Percentiles rank a stretch among this genome's conserved stretches.
phyloP scores from a whole-genome alignment of 2,888 invertebrate genomes.

The Drosophila formosana region DNA sequence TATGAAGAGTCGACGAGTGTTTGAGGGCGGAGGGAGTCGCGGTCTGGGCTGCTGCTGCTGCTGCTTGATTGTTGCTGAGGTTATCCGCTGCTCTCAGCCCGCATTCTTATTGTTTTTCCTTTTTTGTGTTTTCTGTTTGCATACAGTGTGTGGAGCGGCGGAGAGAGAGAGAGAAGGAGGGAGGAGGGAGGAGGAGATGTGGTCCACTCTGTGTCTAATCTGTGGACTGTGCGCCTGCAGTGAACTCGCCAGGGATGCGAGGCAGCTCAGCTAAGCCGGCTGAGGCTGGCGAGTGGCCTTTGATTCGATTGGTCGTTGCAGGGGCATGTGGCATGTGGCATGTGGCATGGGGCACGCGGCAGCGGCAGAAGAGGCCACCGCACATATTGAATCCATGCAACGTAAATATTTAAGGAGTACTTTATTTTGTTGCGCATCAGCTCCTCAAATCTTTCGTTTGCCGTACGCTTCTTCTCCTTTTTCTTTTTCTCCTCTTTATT shows the following conservation, averaged over 20 bases:
- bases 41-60: constrained; percentile 12
- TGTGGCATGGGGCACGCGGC: too few species aligned
- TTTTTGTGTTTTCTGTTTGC: constrained; percentile 37
- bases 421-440: constrained; percentile 65
- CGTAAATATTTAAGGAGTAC: constrained; percentile 77
- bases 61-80: constrained; percentile 31
- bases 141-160: constrained; percentile 35
- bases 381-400: constrained; percentile 71
- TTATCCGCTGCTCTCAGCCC: constrained; percentile 35
- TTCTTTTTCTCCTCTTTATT: not conserved
- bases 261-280: constrained; percentile 30
- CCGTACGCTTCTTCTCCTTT: constrained; percentile 39
- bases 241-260: constrained; percentile 44
- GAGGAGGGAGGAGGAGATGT: not conserved
- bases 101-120: constrained; percentile 38
- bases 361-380: constrained; percentile 20
- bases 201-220: constrained; percentile 61
- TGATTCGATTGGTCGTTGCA: constrained; percentile 37
- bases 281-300: constrained; percentile 37
- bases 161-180: too few species aligned
- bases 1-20: not conserved
- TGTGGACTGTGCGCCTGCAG: constrained; percentile 62
- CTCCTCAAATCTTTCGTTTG: constrained; percentile 62
- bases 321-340: too few species aligned
- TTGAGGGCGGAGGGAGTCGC: constrained; percentile 18